These are phyloP conservation scores for Tupaia tana DNA, from an alignment of 2,113 vertebrate species.

Conservation along the genomic window DNA sequence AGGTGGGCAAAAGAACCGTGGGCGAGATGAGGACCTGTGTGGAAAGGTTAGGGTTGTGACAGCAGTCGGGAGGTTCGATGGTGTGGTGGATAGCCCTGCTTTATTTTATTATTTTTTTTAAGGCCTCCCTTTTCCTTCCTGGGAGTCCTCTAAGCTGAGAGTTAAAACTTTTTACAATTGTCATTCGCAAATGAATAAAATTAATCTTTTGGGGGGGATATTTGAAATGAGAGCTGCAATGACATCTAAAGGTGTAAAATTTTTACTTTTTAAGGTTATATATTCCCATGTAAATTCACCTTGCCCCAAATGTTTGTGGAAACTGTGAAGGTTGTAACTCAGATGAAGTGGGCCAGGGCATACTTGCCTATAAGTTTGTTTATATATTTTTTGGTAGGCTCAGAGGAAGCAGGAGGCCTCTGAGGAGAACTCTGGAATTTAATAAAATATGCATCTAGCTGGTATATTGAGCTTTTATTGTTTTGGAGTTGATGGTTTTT, in stretches of 20 bases:
- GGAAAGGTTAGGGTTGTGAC: not conserved
- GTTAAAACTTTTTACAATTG: not conserved
- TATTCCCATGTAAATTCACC: not conserved
- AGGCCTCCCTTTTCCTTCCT: not conserved
- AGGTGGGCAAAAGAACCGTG: not conserved
- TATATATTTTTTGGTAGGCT: not conserved
- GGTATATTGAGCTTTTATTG: not conserved
- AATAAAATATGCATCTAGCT: not conserved
- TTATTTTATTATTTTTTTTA: not conserved
- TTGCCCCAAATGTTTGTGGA: not conserved
- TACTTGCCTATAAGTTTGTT: not conserved
- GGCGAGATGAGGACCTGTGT: not conserved
- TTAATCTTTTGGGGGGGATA: not conserved
- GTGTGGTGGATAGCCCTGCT: not conserved
- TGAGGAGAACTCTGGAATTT: slow-evolving; percentile 5
- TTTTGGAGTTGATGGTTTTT: not conserved
- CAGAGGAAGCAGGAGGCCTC: not conserved
- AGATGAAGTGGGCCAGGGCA: not conserved
- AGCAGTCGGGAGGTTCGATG: not conserved
- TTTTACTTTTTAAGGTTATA: not conserved
- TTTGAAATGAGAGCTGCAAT: not conserved
- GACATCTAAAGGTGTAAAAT: not conserved
- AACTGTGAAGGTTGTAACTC: not conserved
- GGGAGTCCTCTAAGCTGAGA: not conserved
- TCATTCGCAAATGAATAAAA: not conserved